Evolutionary conservation across 2,797 vertebrate genomes (phyloP).

Genomic region (Coreius guichenoti): DNA sequence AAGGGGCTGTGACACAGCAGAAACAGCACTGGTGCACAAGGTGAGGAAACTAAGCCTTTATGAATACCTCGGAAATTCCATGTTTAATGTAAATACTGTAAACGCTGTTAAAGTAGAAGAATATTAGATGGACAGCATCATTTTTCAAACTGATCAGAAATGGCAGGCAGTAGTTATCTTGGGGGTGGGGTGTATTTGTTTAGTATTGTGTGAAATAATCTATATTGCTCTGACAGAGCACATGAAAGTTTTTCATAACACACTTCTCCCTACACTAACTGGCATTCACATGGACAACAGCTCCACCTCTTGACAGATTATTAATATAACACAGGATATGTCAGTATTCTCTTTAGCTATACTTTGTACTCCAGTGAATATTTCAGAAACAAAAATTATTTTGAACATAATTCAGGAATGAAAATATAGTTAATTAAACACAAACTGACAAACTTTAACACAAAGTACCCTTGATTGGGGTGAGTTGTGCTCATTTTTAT

Average conservation of each 20-base stretch:
- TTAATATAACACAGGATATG: background rate
- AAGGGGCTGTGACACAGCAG: background rate
- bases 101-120: background rate
- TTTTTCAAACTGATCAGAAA: background rate
- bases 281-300: slow-evolving; percentile 20
- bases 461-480: background rate
- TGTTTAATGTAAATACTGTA: background rate
- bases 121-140: background rate
- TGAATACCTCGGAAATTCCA: background rate
- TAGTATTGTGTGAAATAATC: background rate
- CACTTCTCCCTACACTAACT: background rate
- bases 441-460: background rate
- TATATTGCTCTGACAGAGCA: background rate
- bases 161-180: background rate
- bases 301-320: slow-evolving; percentile 24
- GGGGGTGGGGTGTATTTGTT: background rate
- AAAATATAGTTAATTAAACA: background rate
- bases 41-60: background rate
- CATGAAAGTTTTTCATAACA: background rate
- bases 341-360: background rate
- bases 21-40: background rate
- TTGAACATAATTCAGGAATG: background rate
- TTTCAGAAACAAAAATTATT: background rate
- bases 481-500: background rate
- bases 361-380: background rate